Evolutionary conservation across 2,888 invertebrate species (phyloP).

Genomic region (Tubulanus polymorphus): DNA sequence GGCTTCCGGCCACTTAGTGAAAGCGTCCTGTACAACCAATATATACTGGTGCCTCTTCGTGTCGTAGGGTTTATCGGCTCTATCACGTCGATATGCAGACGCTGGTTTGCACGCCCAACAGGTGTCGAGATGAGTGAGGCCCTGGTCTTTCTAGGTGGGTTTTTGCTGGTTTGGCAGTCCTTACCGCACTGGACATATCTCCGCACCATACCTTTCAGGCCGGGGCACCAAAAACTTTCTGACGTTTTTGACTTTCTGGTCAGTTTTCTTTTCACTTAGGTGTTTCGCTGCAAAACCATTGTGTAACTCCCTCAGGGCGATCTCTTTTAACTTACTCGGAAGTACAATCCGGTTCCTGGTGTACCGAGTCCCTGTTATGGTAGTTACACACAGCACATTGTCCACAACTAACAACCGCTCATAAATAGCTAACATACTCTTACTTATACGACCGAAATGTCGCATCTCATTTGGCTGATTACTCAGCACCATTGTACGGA

Average conservation of each 20-base stretch:
- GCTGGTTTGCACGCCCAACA: background rate
- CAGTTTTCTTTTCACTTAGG: background rate
- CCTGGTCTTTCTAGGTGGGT: background rate
- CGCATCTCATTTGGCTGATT: no score
- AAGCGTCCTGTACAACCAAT: background rate
- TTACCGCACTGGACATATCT: background rate
- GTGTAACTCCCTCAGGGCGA: background rate
- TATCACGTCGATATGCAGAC: background rate
- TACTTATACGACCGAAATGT: no score
- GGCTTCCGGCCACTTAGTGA: conserved; percentile 1
- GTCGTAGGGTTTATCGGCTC: background rate
- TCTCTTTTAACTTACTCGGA: background rate
- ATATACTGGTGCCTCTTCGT: background rate
- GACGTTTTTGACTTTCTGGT: background rate
- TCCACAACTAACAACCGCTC: no score
- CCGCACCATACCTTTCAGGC: background rate
- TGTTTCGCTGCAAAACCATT: background rate
- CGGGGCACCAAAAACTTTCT: background rate
- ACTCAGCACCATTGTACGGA: no score
- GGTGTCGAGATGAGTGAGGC: background rate
- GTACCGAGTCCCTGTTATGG: no score
- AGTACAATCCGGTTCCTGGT: background rate
- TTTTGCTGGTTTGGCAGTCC: background rate
- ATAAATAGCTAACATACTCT: no score
- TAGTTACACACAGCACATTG: no score